Percentiles rank a stretch among this genome's conserved stretches.
Evolutionary conservation across 2,888 invertebrate genomes (phyloP).

Genomic region (Phalangium opilio): DNA sequence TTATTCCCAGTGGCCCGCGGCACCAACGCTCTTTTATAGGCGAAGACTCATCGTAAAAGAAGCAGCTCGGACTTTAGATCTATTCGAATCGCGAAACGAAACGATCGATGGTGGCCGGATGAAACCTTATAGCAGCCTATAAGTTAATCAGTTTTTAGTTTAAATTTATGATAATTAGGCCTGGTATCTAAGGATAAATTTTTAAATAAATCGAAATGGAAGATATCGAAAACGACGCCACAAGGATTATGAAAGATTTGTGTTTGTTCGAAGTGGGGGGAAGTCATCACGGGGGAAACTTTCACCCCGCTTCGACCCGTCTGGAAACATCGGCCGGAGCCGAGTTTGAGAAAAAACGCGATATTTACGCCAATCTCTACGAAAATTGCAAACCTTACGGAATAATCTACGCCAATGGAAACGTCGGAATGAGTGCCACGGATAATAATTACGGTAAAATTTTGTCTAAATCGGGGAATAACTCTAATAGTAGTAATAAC

Average conservation of each 20-base stretch:
- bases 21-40: too few relatives aligned
- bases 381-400: constrained; percentile 5
- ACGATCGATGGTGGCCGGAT: too few relatives aligned
- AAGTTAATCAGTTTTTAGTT: too few relatives aligned
- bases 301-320: constrained; percentile 12
- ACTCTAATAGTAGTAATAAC: background rate
- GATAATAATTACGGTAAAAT: constrained; percentile 15
- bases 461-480: constrained; percentile 5
- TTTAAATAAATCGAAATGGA: constrained; percentile 9
- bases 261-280: constrained; percentile 19
- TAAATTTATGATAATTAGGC: too few relatives aligned
- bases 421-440: too few relatives aligned
- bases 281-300: constrained; percentile 12
- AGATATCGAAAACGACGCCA: constrained; percentile 18
- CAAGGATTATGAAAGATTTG: constrained; percentile 19
- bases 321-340: constrained; percentile 19
- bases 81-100: too few relatives aligned
- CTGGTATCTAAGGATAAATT: too few relatives aligned
- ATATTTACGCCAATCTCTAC: constrained; percentile 16
- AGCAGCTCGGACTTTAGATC: too few relatives aligned
- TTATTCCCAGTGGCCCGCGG: too few relatives aligned
- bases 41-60: too few relatives aligned
- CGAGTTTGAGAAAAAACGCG: constrained; percentile 19
- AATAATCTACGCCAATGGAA: too few relatives aligned
- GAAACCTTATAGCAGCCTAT: too few relatives aligned